phyloP scores from a whole-genome alignment of 2,113 vertebrate species.

The Rallus limicola region DNA sequence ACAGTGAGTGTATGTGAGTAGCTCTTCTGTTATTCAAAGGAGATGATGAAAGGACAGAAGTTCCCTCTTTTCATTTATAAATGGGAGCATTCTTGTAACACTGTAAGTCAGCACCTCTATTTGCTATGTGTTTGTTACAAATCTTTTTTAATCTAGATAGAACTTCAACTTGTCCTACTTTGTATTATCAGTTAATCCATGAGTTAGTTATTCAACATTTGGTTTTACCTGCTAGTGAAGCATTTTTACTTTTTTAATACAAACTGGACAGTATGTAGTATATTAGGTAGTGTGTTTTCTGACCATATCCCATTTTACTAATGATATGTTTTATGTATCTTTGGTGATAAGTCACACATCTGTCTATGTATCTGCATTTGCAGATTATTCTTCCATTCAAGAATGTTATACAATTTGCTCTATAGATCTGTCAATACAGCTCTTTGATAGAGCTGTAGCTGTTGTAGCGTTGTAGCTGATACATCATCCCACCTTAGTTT shows the following conservation, averaged over 20 bases:
- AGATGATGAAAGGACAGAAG: background rate
- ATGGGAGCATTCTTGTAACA: background rate
- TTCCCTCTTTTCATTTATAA: background rate
- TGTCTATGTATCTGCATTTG: background rate
- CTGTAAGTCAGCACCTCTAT: background rate
- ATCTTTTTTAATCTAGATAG: background rate
- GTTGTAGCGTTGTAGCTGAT: background rate
- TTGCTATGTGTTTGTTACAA: background rate
- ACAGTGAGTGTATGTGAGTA: background rate
- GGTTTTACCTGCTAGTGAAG: background rate
- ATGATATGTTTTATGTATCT: background rate
- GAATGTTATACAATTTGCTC: background rate
- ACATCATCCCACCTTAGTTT: background rate
- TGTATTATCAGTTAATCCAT: background rate
- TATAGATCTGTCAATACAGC: background rate
- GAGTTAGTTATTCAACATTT: background rate
- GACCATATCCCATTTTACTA: background rate
- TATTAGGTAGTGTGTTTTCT: background rate
- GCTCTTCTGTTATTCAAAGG: background rate
- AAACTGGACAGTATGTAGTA: background rate
- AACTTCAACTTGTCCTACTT: background rate
- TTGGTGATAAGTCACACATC: background rate
- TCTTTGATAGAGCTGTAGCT: background rate
- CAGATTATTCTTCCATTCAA: background rate
- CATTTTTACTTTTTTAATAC: background rate